Conservation (phyloP, 2,888 invertebrate species). For the Heteropelma amictum region DNA sequence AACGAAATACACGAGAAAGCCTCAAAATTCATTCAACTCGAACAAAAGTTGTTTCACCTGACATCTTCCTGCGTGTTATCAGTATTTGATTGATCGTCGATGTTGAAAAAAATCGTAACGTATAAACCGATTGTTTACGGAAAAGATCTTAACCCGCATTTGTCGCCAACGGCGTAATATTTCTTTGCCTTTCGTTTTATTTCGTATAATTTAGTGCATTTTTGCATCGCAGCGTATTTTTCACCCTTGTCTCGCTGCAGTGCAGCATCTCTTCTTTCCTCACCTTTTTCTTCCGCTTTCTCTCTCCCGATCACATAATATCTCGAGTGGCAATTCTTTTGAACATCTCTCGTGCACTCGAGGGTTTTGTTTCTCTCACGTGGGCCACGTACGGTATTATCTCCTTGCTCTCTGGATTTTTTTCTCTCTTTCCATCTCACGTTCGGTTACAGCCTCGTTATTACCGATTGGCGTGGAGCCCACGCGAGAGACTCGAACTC, state of each 20-base stretch:
- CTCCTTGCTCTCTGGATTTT: constrained; percentile 25
- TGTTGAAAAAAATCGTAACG: too few relatives aligned
- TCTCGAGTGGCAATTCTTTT: constrained; percentile 52
- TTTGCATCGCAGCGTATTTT: neutral
- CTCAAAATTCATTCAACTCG: too few relatives aligned
- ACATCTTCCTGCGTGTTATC: too few relatives aligned
- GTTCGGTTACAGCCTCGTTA: constrained; percentile 47
- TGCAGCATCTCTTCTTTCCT: neutral
- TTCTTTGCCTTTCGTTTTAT: too few relatives aligned
- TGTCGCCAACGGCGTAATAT: neutral
- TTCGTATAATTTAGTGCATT: constrained; percentile 1
- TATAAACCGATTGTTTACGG: too few relatives aligned
- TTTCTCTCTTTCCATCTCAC: neutral
- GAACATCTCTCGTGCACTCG: constrained; percentile 38
- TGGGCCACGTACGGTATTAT: constrained; percentile 45
- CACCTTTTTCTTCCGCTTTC: neutral
- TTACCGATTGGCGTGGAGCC: constrained; percentile 50
- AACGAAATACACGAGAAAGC: too few relatives aligned
- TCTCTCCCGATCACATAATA: constrained; percentile 7
- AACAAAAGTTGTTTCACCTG: too few relatives aligned
- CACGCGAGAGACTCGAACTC: constrained; percentile 39
- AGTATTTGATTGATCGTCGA: too few relatives aligned
- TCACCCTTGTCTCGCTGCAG: neutral
- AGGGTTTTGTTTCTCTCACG: constrained; percentile 51
- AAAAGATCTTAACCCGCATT: neutral